phyloP scores from a whole-genome alignment of 2,888 invertebrate genomes.

The Hedya salicella region DNA sequence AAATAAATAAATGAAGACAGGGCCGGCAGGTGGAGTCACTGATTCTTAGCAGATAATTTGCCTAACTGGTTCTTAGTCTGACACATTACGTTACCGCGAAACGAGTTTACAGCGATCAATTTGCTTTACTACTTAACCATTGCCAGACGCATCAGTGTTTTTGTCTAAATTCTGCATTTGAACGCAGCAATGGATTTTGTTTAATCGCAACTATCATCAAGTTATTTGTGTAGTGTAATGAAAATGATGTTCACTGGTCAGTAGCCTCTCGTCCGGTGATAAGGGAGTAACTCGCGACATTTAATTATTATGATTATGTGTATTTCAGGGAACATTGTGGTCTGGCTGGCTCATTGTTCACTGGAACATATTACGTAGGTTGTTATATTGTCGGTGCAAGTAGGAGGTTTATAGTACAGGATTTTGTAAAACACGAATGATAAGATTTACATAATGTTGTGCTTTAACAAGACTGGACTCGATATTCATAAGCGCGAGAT shows the following conservation, averaged over 20 bases:
- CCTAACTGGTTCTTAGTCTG: constrained; percentile 77
- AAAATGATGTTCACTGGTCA: constrained; percentile 60
- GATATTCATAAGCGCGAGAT: constrained; percentile 14
- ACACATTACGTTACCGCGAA: constrained; percentile 60
- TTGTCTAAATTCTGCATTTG: not conserved
- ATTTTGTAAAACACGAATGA: constrained; percentile 34
- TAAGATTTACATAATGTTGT: constrained; percentile 36
- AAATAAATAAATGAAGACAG: constrained; percentile 63
- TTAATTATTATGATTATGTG: constrained; percentile 79
- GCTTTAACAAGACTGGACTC: constrained; percentile 2
- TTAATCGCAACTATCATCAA: constrained; percentile 8
- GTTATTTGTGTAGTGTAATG: constrained; percentile 44
- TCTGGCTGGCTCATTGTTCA: constrained; percentile 54
- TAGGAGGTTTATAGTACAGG: constrained; percentile 37
- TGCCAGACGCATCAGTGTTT: constrained; percentile 42
- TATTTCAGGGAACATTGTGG: constrained; percentile 66
- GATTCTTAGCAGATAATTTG: constrained; percentile 80
- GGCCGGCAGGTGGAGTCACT: constrained; percentile 76
- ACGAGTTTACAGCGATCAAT: constrained; percentile 43
- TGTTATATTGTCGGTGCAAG: constrained; percentile 16
- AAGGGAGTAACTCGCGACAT: constrained; percentile 66
- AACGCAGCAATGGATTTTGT: constrained; percentile 43
- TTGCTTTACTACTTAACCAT: constrained; percentile 46
- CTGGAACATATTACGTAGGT: constrained; percentile 37
- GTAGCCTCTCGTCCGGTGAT: constrained; percentile 70